Evolutionary conservation across 2,113 vertebrate species (phyloP), one percentile per base, ranked within the genome.

Genomic region (Tylochromis polylepis): DNA sequence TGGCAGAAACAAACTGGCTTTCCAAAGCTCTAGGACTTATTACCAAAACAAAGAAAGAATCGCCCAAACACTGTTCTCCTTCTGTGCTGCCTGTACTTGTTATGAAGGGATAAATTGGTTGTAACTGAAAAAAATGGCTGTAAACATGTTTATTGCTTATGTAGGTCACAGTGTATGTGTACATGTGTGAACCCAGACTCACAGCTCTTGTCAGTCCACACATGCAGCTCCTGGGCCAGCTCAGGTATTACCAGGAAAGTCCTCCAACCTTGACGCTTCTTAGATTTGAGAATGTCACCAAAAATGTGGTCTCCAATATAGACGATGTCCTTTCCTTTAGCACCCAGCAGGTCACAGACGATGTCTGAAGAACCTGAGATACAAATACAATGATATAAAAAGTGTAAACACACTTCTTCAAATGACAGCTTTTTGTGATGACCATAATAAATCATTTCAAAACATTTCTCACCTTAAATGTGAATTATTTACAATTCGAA

Each of bases 181-280:
- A 7, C 65, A 43, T 15, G 38, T 6, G 38, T 46, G 43, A 6
- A 27, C 22, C 0, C n/a, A 6, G 27, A 79, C 98, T 98, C 94
- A 99, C 99, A 97, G 91, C 98, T 99, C 96, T 99, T 99, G 96
- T 99, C 98, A 5, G 98, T 99, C 99, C 99, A 99, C 84, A 99
- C 99, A 0, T 99, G 98, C 78, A 99, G 97, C 96, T 99, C 99
- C 95, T 99, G 99, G 1, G 99, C 98, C 87, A 99, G 96, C 92
- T 99, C 99, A 0, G 99, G 99, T 22, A 99, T 99, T 16, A 99
- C 98, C 92, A 99, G 95, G 92, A 99, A 99, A 9, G 99, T 99
- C 90, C 99, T 96, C 99, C 99, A 99, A 57, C 99, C 99, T 88
- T 99, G 98, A 0, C 99, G 97, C 86, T 99, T 99, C 96, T 99